Conservation (phyloP, 2,797 vertebrate genomes). For the Tokudaia tokunoshimensis region DNA sequence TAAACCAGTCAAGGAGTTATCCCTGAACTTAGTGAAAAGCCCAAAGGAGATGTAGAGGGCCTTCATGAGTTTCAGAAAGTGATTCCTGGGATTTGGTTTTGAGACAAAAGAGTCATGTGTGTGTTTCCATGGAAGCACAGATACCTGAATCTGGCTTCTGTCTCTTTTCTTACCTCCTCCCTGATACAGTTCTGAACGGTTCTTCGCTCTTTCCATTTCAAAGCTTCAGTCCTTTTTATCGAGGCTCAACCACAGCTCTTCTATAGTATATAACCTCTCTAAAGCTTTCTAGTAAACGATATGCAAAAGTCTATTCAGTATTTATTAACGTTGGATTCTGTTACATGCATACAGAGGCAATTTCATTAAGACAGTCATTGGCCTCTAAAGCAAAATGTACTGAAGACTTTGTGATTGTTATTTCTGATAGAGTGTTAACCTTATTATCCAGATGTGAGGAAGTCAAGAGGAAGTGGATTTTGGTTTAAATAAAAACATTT, state of each 20-base stretch:
- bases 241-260: background rate
- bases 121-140: background rate
- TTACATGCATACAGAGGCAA: background rate
- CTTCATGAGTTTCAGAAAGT: background rate
- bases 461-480: background rate
- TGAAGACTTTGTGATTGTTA: background rate
- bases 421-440: background rate
- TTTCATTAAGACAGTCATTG: conserved; percentile 1
- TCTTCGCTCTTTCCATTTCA: background rate
- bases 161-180: background rate
- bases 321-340: background rate
- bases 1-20: background rate
- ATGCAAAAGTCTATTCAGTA: background rate
- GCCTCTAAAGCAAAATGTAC: background rate
- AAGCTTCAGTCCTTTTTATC: background rate
- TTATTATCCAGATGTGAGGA: background rate
- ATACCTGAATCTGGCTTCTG: background rate
- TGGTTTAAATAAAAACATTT: conserved; percentile 13
- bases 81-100: background rate
- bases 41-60: background rate
- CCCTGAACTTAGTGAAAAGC: background rate
- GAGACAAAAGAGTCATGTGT: background rate
- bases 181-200: background rate
- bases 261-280: background rate
- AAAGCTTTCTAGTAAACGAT: background rate